Conservation (phyloP, 2,888 invertebrate species). For the Rhingia campestris region DNA sequence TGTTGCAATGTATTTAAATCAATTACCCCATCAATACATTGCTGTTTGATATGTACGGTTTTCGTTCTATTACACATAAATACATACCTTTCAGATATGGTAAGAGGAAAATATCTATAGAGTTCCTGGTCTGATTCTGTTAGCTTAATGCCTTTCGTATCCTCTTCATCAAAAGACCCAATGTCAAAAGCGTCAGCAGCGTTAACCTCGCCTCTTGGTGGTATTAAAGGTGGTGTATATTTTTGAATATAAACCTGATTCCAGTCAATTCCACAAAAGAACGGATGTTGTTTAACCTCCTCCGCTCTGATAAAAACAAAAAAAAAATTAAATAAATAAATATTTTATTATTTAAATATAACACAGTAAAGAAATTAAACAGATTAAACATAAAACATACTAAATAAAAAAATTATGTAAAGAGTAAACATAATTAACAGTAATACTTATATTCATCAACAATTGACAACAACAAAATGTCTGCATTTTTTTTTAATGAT, state of each 20-base stretch:
- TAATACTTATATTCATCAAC: too few relatives aligned
- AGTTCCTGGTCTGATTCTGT: slow-evolving; percentile 98
- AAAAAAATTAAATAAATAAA: slow-evolving; percentile 13
- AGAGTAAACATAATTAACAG: too few relatives aligned
- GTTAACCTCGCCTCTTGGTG: slow-evolving; percentile 99
- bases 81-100: slow-evolving; percentile 94
- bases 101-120: slow-evolving; percentile 98
- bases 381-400: background rate
- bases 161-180: slow-evolving; percentile 99
- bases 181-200: slow-evolving; percentile 99
- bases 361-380: background rate
- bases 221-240: slow-evolving; percentile 98
- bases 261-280: slow-evolving; percentile 99
- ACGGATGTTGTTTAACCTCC: slow-evolving; percentile 98
- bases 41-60: background rate
- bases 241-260: slow-evolving; percentile 99
- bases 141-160: slow-evolving; percentile 99
- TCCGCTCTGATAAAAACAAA: slow-evolving; percentile 87
- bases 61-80: background rate
- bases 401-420: slow-evolving; percentile 2
- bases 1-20: too few relatives aligned
- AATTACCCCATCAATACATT: too few relatives aligned
- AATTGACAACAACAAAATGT: too few relatives aligned
- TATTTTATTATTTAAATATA: background rate
- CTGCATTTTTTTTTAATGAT: too few relatives aligned